These are phyloP conservation scores for Hyppa rectilinea DNA, from an alignment of 2,888 invertebrate genomes.

Conservation along the genomic window DNA sequence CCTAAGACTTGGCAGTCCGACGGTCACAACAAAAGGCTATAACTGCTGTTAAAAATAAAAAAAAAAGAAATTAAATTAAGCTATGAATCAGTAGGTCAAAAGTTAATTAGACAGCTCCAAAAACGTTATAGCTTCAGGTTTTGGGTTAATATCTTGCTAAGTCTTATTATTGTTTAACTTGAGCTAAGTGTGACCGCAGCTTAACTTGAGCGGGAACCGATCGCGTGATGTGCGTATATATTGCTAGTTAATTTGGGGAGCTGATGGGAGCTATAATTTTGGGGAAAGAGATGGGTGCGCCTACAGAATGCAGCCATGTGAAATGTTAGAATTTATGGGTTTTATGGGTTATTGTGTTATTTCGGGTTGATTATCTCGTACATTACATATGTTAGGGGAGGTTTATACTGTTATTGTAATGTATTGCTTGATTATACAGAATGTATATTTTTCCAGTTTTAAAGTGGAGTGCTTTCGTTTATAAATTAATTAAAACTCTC, in stretches of 20 bases:
- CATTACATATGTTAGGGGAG: conserved; percentile 16
- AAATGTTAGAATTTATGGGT: conserved; percentile 49
- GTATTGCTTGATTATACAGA: conserved; percentile 22
- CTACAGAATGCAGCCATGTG: conserved; percentile 43
- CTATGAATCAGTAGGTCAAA: no score
- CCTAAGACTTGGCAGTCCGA: no score
- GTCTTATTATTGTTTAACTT: conserved; percentile 8
- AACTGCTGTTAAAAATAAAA: no score
- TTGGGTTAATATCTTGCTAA: not conserved
- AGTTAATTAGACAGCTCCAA: not conserved
- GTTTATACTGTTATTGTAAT: conserved; percentile 7
- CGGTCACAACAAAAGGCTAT: no score
- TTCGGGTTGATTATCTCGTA: conserved; percentile 40
- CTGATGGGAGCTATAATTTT: conserved; percentile 55
- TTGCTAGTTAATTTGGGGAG: conserved; percentile 70
- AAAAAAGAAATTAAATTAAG: no score
- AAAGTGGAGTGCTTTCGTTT: not conserved
- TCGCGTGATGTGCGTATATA: conserved; percentile 75
- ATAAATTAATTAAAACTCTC: not conserved
- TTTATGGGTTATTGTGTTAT: conserved; percentile 28
- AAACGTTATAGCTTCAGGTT: not conserved
- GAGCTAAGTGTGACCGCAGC: conserved; percentile 40
- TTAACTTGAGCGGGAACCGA: conserved; percentile 65
- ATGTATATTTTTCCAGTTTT: not conserved
- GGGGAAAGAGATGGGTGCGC: conserved; percentile 51